Base-by-base conservation (phyloP, 2,797 vertebrate species). In the Onychomys arenicola region DNA sequence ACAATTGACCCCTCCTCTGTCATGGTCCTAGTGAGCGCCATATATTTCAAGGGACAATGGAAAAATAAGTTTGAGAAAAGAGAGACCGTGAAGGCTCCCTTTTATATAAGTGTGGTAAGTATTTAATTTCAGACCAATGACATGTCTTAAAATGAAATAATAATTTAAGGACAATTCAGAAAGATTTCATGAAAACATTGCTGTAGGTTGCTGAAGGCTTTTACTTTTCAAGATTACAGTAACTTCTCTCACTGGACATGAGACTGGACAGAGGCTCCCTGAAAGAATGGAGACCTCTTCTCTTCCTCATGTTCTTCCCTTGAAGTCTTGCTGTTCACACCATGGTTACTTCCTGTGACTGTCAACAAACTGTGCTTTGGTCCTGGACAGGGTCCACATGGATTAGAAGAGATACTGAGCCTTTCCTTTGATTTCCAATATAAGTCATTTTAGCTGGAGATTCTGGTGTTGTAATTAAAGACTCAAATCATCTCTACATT, bases 21-120 rank as follows among this genome's bases (percentile, higher is more conserved):
- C 82, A 93, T 99, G 97, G 99, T 99, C 96, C 97, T 99, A 88
- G 99, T 99, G 95, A 99, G 99, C 17, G 99, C 99, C 29, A 98
- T 99, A 96, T 99, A 99, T 98, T 99, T 99, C 98, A 99, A 99
- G 98, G 99, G 99, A 89, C 99, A 98, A 94, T 99, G 99, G 99
- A 97, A 98, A 97, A 87, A 96, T 82, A 98, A 98, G 49, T 99
- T 99, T 97, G 95, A 99, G 75, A 95, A 97, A 46, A 96, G 97
- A 76, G 95, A 99, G 55, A 99, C 99, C 8, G 97, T 98, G 92
- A 98, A 99, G 97, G 99, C 98, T 97, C 97, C 98, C 16, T 99
- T 99, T 96, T 99, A 99, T 98, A 90, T 99, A 90, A 99, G 96
- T 93, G 61, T 98, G 98, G 99, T 99, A 97, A 67, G 97, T 89